phyloP scores from a whole-genome alignment of 1,140 invertebrate species.

The Formica selysi region DNA sequence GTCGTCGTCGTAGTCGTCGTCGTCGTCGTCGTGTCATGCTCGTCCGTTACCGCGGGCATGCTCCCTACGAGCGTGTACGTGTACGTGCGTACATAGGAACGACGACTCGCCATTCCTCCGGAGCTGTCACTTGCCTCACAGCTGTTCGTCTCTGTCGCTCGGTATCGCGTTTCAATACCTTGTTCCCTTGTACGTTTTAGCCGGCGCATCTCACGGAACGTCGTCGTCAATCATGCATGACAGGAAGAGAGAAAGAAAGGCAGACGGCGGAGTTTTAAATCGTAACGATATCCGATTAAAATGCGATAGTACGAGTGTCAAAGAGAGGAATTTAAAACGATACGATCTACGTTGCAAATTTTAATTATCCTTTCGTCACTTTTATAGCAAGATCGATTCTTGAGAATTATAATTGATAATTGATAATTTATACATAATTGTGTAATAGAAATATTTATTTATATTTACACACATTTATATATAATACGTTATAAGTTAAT shows the following conservation, averaged over 20 bases:
- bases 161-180: constrained; percentile 18
- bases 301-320: neutral
- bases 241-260: neutral
- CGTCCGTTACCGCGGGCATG: constrained; percentile 65
- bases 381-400: neutral
- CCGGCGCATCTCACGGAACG: neutral
- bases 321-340: neutral
- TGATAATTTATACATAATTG: neutral
- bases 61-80: constrained; percentile 36
- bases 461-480: neutral
- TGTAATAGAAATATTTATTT: neutral
- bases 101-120: constrained; percentile 4
- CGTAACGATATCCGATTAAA: neutral
- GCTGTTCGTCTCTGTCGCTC: neutral
- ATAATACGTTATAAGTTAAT: neutral
- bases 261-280: neutral
- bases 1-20: too few species aligned
- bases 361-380: neutral
- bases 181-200: neutral
- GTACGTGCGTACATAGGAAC: constrained; percentile 2
- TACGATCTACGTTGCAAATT: neutral
- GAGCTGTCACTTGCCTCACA: constrained; percentile 7
- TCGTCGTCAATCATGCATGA: constrained; percentile 41
- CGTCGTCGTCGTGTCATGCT: constrained; percentile 40
- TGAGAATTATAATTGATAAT: neutral